A percentile compares a stretch with the other conserved stretches of the same genome.
These are phyloP conservation scores for Drosophila nr. perissopoda DNA, from an alignment of 2,888 invertebrate species.

Conservation along the genomic window DNA sequence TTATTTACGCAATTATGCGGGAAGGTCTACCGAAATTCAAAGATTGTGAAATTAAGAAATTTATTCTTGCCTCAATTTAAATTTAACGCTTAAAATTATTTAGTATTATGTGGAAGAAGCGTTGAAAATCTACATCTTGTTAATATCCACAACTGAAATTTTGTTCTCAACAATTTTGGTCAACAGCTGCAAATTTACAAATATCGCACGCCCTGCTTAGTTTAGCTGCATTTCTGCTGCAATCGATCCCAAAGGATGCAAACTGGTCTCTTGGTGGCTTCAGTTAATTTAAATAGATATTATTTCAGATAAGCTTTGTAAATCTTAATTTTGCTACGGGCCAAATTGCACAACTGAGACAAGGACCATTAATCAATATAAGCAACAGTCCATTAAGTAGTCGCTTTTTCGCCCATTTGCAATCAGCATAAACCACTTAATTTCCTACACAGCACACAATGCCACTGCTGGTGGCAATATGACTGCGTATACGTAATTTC, in stretches of 20 bases:
- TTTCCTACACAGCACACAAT: slow-evolving; percentile 48
- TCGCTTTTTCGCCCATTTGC: slow-evolving; percentile 18
- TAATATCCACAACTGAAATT: background rate
- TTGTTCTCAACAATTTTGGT: background rate
- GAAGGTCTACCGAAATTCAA: too few species aligned
- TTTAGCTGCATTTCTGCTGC: background rate
- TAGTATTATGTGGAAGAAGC: too few species aligned
- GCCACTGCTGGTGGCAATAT: slow-evolving; percentile 6
- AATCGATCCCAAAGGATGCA: slow-evolving; percentile 4
- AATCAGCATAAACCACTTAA: slow-evolving; percentile 57
- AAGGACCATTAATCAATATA: slow-evolving; percentile 45
- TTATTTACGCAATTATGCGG: background rate
- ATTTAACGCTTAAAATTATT: background rate
- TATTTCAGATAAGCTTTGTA: slow-evolving; percentile 4
- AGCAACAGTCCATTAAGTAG: slow-evolving; percentile 23
- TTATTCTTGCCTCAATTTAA: background rate
- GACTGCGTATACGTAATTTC: slow-evolving; percentile 65
- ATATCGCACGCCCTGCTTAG: slow-evolving; percentile 19
- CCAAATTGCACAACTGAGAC: background rate
- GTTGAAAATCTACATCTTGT: background rate
- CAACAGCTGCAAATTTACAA: slow-evolving; percentile 16
- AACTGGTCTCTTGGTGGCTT: slow-evolving; percentile 1
- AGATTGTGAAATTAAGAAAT: background rate
- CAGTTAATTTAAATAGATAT: slow-evolving; percentile 17
- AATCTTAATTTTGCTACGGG: slow-evolving; percentile 4